A percentile compares a stretch with the other conserved stretches of the same genome.
Evolutionary conservation across 1,140 invertebrate species (phyloP).

Genomic region (Nephotettix cincticeps): DNA sequence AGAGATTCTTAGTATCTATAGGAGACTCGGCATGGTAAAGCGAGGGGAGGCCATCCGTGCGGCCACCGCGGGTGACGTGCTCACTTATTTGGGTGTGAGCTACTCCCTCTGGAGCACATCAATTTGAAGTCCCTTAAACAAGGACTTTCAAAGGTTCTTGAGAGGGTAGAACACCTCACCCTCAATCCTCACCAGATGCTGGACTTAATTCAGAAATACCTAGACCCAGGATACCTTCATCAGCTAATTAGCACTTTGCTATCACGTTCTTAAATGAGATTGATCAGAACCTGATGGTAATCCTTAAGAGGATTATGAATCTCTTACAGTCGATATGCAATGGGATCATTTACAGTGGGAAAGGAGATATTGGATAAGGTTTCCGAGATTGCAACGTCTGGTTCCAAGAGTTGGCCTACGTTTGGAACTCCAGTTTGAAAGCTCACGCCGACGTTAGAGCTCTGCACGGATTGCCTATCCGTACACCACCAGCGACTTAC

Average conservation of each 20-base stretch:
- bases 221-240: slow-evolving; percentile 10
- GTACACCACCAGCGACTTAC: no score
- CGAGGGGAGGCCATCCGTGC: not conserved
- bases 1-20: slow-evolving; percentile 23
- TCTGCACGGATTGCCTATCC: no score
- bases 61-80: not conserved
- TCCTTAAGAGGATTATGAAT: slow-evolving; percentile 12
- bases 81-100: slow-evolving; percentile 36
- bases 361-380: slow-evolving; percentile 19
- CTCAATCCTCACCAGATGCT: slow-evolving; percentile 29
- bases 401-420: not conserved
- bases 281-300: not conserved
- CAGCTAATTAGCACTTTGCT: not conserved
- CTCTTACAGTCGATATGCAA: slow-evolving; percentile 3
- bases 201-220: not conserved
- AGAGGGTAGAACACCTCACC: not conserved
- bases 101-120: slow-evolving; percentile 4
- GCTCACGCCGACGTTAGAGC: no score
- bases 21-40: slow-evolving; percentile 12
- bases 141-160: not conserved
- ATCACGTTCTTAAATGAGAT: not conserved
- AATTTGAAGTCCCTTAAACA: not conserved
- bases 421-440: not conserved
- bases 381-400: not conserved
- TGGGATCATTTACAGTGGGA: slow-evolving; percentile 20